Evolutionary conservation across 2,113 vertebrate species (phyloP), one percentile per base, ranked within the genome.

Genomic region (Sphyrna mokarran): DNA sequence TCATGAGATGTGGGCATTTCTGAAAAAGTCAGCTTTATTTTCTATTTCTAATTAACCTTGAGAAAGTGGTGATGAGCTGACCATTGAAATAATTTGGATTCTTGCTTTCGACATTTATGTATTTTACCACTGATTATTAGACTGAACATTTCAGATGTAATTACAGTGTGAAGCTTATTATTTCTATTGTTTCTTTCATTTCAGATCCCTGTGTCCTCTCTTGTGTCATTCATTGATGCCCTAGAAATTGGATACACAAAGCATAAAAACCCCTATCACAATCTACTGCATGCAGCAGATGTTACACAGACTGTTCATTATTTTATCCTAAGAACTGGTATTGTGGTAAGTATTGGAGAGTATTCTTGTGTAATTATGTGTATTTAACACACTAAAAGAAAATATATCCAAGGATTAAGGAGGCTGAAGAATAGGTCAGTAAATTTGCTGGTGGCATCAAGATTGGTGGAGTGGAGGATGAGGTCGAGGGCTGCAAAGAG

Each of bases 251-350:
- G 99, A 95, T 99, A 99, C 97, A 99, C 98, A 97, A 99, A 99
- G 97, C 98, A 99, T 96, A 99, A 99, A 98, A 99, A 99, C 96
- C 99, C 99, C 2, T 99, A 99, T 96, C 99, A 99, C 97, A 99
- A 99, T 96, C 97, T 99, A 96, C 98, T 99, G 96, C 99, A 99
- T 0, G 99, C 99, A 0, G 99, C 99, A 0, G 99, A 99, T 0
- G 99, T 99, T 96, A 99, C 99, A 1, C 99, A 99, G 97, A 99
- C 99, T 0, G 98, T 99, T 16, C 99, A 99, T 97, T 99, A 98
- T 97, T 97, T 99, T 89, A 98, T 99, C 89, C 98, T 99, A 95
- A 99, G 99, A 97, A 99, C 99, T 20, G 99, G 99, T 94, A 97
- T 99, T 96, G 98, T 97, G 97, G 99, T 99, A 97, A 98, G 99